Evolutionary conservation across 2,888 invertebrate genomes (phyloP).

Genomic region (Griposia aprilina): DNA sequence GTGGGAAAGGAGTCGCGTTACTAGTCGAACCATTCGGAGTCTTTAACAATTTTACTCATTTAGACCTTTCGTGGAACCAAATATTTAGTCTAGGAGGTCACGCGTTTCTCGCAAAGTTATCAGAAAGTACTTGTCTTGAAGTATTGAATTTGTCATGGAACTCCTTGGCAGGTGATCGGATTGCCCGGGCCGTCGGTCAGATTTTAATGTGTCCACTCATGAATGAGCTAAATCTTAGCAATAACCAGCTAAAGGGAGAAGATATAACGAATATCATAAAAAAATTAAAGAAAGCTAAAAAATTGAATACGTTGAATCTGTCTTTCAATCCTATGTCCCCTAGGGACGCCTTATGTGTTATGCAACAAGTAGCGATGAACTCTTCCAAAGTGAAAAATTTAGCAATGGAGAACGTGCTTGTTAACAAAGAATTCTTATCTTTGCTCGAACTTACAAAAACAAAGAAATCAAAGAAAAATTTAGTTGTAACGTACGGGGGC

Average conservation of each 20-base stretch:
- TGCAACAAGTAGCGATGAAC: slow-evolving; percentile 70
- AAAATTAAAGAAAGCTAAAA: slow-evolving; percentile 72
- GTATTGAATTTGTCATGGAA: slow-evolving; percentile 82
- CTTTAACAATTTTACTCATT: slow-evolving; percentile 74
- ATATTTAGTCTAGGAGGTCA: slow-evolving; percentile 70
- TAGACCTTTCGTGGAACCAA: slow-evolving; percentile 83
- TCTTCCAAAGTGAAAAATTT: slow-evolving; percentile 74
- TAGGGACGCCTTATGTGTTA: slow-evolving; percentile 72
- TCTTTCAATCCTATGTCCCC: slow-evolving; percentile 79
- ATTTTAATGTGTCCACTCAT: slow-evolving; percentile 73
- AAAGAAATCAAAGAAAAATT: slow-evolving; percentile 70
- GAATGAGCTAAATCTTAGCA: slow-evolving; percentile 74
- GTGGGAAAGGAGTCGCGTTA: slow-evolving; percentile 70
- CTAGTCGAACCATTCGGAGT: slow-evolving; percentile 77
- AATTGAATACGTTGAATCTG: slow-evolving; percentile 76
- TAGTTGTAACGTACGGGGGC: slow-evolving; percentile 75
- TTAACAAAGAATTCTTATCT: slow-evolving; percentile 71
- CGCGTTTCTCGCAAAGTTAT: slow-evolving; percentile 71
- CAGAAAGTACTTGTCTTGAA: slow-evolving; percentile 73
- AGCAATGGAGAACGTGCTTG: slow-evolving; percentile 77
- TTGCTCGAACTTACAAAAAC: slow-evolving; percentile 67
- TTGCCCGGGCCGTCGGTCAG: slow-evolving; percentile 72
- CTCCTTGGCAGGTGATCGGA: slow-evolving; percentile 70
- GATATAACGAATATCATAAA: slow-evolving; percentile 68
- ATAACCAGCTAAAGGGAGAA: slow-evolving; percentile 77